Base-by-base conservation (phyloP, 2,888 invertebrate species). In the Prenolepis imparis region DNA sequence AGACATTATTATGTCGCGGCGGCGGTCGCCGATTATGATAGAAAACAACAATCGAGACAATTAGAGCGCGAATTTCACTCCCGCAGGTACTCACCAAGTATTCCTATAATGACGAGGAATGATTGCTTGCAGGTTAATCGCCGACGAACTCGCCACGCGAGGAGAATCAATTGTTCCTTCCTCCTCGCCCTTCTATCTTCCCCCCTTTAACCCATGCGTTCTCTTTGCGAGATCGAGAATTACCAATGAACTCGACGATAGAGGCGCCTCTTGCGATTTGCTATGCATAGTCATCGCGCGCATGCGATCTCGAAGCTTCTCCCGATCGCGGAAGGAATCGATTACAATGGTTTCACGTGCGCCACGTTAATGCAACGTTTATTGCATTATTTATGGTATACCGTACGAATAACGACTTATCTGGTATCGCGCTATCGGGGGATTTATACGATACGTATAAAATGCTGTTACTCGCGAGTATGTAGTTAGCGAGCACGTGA, bases 61-160 rank as follows among this genome's bases (percentile, higher is more conserved):
- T 86, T 86, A 86, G 52, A 52, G 18, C 73, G 57, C 41, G 24
- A 55, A 70, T 82, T 84, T 63, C 66, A 80, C 74, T 86, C 44
- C 44, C 74, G 36, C 18, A 48, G 52, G n/a, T 48, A 48, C 28
- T 3, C 36, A 36, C 6, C 8, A n/a, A n/a, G 52, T 36, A 52
- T 2, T 52, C n/a, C 8, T n/a, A 6, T 52, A 52, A 52, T 52
- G 52, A 52, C 52, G n/a, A n/a, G n/a, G n/a, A 52, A 52, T 52
- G 55, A 28, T 24, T 24, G 39, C 41, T 57, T 18, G 39, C 67
- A n/a, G 15, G 48, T 70, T 82, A 75, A 84, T 84, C 63, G 67
- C 41, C 68, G 39, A 44, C 55, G 55, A 83, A 67, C n/a, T 52
- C n/a, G 52, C 52, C 48, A 73, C 66, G 68, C 41, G 61, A 73